phyloP scores from a whole-genome alignment of 2,888 invertebrate species.

The Coelinius sp. region DNA sequence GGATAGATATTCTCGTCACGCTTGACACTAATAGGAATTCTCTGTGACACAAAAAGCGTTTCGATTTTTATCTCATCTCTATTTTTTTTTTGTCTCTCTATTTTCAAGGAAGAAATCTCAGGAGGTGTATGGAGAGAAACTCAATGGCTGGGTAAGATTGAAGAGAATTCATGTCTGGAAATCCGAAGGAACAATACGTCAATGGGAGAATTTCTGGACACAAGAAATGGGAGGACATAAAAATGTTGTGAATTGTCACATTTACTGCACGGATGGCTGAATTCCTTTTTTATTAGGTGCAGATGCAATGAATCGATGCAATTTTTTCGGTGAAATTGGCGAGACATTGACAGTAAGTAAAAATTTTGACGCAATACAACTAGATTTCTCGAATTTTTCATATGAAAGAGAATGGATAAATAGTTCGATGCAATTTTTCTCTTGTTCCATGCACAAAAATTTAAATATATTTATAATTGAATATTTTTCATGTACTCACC shows the following conservation, averaged over 20 bases:
- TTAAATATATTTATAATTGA: too few relatives aligned
- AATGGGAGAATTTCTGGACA: conserved; percentile 5
- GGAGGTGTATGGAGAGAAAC: conserved; percentile 42
- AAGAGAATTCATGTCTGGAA: conserved; percentile 30
- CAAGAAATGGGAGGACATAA: neutral
- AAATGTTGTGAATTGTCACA: conserved; percentile 13
- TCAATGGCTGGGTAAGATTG: neutral
- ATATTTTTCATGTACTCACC: neutral
- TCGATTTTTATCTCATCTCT: neutral
- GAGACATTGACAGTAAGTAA: too few relatives aligned
- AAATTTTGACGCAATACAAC: too few relatives aligned
- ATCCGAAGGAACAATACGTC: conserved; percentile 11
- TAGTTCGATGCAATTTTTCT: too few relatives aligned
- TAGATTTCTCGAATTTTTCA: too few relatives aligned
- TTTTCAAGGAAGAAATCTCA: neutral
- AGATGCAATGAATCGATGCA: neutral
- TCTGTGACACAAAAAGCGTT: conserved; percentile 45
- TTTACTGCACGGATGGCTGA: neutral
- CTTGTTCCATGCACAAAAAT: too few relatives aligned
- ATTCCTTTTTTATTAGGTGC: conserved; percentile 3
- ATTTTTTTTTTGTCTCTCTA: neutral
- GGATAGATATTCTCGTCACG: conserved; percentile 41
- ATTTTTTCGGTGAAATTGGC: too few relatives aligned
- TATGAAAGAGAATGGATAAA: too few relatives aligned
- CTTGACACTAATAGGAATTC: conserved; percentile 45